A percentile compares a stretch with the other conserved stretches of the same genome.
Conservation (phyloP, 1,140 invertebrate species). For the Platyura marginata region DNA sequence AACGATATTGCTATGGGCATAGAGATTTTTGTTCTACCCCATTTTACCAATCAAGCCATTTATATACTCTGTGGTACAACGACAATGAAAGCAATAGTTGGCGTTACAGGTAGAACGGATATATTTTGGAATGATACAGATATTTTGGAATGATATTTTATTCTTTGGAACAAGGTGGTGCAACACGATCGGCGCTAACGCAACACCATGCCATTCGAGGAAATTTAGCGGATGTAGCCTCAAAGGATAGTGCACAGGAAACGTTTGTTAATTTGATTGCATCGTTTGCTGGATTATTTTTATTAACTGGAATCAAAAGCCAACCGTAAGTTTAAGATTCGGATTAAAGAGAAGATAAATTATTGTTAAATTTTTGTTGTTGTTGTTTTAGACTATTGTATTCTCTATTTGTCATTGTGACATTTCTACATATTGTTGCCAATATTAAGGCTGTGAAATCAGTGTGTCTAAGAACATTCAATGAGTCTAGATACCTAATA, state of each 20-base stretch:
- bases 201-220: constrained; percentile 78
- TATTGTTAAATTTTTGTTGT: constrained; percentile 3
- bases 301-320: constrained; percentile 50
- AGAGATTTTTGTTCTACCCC: constrained; percentile 51
- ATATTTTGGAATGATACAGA: too few species aligned
- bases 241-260: constrained; percentile 94
- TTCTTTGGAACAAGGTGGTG: too few species aligned
- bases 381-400: constrained; percentile 38
- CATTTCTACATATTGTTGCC: constrained; percentile 61
- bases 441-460: constrained; percentile 73
- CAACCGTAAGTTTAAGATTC: constrained; percentile 20
- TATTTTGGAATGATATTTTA: constrained; percentile 20
- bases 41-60: constrained; percentile 34
- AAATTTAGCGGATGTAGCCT: constrained; percentile 85
- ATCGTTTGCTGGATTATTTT: constrained; percentile 52
- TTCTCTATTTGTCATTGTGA: constrained; percentile 49
- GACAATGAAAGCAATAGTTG: constrained; percentile 54
- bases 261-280: constrained; percentile 82
- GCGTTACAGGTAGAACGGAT: constrained; percentile 67
- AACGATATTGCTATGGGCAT: constrained; percentile 80
- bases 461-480: constrained; percentile 55
- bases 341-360: not conserved
- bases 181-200: constrained; percentile 79
- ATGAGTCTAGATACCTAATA: constrained; percentile 52
- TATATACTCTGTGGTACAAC: constrained; percentile 48